phyloP scores from a whole-genome alignment of 35 echinoderm and acorn worm genomes.

The Lytechinus pictus region DNA sequence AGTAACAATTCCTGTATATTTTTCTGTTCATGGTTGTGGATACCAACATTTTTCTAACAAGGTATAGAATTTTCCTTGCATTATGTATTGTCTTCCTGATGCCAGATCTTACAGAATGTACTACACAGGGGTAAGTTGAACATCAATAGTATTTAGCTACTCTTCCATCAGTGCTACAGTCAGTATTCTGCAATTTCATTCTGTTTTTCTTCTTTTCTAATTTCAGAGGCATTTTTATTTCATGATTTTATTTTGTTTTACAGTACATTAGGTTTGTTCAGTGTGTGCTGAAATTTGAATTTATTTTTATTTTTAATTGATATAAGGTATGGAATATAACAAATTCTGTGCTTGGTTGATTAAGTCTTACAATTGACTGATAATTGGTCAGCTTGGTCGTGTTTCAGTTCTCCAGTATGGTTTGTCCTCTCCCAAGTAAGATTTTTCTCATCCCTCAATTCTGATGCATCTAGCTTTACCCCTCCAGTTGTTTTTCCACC shows the following conservation, averaged over 20 bases:
- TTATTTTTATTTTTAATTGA: neutral
- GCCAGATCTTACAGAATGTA: neutral
- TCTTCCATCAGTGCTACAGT: neutral
- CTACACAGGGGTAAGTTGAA: conserved; percentile 11
- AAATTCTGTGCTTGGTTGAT: neutral
- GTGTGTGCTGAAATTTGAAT: neutral
- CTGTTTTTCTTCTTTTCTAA: neutral
- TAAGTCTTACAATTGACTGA: neutral
- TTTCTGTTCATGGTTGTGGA: neutral
- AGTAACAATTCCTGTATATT: neutral
- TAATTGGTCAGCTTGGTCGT: neutral
- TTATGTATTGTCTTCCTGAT: conserved; percentile 47
- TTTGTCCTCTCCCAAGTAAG: neutral
- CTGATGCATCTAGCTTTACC: neutral
- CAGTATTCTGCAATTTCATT: neutral
- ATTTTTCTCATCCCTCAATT: neutral
- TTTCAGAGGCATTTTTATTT: neutral
- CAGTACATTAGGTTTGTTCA: neutral
- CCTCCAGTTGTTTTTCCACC: conserved; percentile 45
- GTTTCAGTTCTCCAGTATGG: neutral
- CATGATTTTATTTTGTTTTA: neutral
- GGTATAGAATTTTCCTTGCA: neutral
- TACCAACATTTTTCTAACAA: neutral
- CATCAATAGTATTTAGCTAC: neutral
- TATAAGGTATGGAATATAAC: neutral